Evolutionary conservation across 1,140 invertebrate genomes (phyloP).

Genomic region (Dermatophagoides farinae): DNA sequence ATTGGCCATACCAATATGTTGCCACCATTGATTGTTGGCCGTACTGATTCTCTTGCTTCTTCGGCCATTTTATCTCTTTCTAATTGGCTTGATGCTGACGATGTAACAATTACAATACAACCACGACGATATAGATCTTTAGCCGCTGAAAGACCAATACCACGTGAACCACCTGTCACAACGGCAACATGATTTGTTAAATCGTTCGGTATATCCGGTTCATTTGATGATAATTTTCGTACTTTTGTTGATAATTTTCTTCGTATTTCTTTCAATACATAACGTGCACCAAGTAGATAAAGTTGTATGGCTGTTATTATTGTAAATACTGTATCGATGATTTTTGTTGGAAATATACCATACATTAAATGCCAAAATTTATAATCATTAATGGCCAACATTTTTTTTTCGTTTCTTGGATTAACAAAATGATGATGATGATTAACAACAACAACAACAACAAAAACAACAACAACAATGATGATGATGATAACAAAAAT

Average conservation of each 20-base stretch:
- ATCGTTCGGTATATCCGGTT: neutral
- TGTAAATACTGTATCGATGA: conserved; percentile 5
- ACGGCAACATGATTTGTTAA: neutral
- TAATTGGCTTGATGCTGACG: neutral
- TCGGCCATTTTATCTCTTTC: neutral
- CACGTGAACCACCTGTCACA: conserved; percentile 55
- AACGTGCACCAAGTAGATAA: conserved; percentile 13
- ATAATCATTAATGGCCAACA: conserved; percentile 1
- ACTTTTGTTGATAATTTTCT: conserved; percentile 7
- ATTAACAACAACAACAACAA: neutral
- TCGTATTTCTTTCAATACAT: conserved; percentile 11
- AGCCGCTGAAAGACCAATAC: conserved; percentile 61
- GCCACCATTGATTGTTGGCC: neutral
- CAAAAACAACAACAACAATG: neutral
- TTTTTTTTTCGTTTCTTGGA: neutral
- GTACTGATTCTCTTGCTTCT: neutral
- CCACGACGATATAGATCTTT: conserved; percentile 53
- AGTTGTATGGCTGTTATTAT: conserved; percentile 9
- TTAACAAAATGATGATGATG: too few species aligned
- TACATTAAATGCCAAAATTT: neutral
- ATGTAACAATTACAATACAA: conserved; percentile 65
- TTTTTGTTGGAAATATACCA: neutral
- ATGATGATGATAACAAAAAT: neutral
- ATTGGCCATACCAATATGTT: conserved; percentile 30
- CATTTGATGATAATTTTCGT: neutral